phyloP scores from a whole-genome alignment of 2,797 vertebrate species.

The Lepus oiostolus region DNA sequence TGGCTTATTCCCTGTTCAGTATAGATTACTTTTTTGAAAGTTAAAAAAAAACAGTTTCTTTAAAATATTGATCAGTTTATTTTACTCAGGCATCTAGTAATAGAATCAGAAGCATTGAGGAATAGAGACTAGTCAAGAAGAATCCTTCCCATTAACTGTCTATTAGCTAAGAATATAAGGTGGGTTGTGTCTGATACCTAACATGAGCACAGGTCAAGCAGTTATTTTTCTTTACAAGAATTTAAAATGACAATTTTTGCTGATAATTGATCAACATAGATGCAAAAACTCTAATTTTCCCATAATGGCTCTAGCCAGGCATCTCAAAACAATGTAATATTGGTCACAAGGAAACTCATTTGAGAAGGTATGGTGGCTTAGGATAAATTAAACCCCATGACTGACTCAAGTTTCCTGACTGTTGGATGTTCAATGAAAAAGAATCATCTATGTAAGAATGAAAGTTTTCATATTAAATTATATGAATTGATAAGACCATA shows the following conservation, averaged over 20 bases:
- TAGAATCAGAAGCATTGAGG: background rate
- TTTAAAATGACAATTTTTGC: conserved; percentile 27
- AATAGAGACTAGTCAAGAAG: background rate
- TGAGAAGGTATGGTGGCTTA: background rate
- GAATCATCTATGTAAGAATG: background rate
- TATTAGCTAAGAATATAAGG: background rate
- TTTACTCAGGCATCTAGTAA: conserved; percentile 11
- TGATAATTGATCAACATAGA: conserved; percentile 13
- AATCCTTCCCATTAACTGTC: background rate
- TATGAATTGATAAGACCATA: background rate
- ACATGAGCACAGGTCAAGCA: conserved; percentile 47
- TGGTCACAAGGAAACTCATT: background rate
- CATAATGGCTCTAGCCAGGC: background rate
- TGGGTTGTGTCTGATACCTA: conserved; percentile 41
- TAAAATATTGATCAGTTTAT: conserved; percentile 45
- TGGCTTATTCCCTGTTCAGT: background rate
- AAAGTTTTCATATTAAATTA: conserved; percentile 31
- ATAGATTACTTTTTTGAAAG: conserved; percentile 49
- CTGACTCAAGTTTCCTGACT: background rate
- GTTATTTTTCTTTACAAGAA: background rate
- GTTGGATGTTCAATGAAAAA: background rate
- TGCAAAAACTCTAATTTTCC: background rate
- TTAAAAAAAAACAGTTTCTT: conserved; percentile 2
- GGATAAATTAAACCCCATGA: background rate
- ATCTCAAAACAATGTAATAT: background rate